phyloP scores from a whole-genome alignment of 2,888 invertebrate species.

The Silvanus unidentatus region DNA sequence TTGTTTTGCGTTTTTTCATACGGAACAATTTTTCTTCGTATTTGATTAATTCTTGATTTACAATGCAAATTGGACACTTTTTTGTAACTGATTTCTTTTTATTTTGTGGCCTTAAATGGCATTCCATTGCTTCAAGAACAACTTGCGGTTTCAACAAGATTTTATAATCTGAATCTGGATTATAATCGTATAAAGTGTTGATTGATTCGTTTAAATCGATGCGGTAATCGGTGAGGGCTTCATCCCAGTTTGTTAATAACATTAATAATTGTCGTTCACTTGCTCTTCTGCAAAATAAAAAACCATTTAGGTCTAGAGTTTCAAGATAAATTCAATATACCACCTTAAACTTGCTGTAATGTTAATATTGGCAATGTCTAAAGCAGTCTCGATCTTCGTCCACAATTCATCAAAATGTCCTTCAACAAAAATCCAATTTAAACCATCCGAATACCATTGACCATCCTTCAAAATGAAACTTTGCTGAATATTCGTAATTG shows the following conservation, averaged over 20 bases:
- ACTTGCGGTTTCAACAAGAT: conserved; percentile 34
- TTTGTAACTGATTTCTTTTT: conserved; percentile 23
- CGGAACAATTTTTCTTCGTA: conserved; percentile 56
- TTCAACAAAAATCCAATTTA: conserved; percentile 36
- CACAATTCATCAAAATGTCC: conserved; percentile 25
- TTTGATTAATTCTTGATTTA: conserved; percentile 44
- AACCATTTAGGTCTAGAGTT: too few relatives aligned
- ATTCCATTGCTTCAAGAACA: conserved; percentile 50
- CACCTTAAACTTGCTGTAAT: too few relatives aligned
- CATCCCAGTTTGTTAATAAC: conserved; percentile 33
- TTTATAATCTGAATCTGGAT: conserved; percentile 9
- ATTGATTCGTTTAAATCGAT: conserved; percentile 33
- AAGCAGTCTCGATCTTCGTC: too few relatives aligned
- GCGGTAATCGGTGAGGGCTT: conserved; percentile 35
- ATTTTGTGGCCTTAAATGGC: conserved; percentile 50
- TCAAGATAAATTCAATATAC: too few relatives aligned
- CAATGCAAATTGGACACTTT: conserved; percentile 46
- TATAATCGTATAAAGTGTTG: conserved; percentile 23
- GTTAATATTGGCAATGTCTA: too few relatives aligned
- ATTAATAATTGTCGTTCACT: conserved; percentile 26
- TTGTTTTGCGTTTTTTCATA: conserved; percentile 44
- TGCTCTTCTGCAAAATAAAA: conserved; percentile 10
- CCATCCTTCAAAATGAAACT: conserved; percentile 31
- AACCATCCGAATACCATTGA: conserved; percentile 44
- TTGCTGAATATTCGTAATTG: conserved; percentile 22